Evolutionary conservation across 1,140 invertebrate species (phyloP).

Genomic region (Euschistus heros): DNA sequence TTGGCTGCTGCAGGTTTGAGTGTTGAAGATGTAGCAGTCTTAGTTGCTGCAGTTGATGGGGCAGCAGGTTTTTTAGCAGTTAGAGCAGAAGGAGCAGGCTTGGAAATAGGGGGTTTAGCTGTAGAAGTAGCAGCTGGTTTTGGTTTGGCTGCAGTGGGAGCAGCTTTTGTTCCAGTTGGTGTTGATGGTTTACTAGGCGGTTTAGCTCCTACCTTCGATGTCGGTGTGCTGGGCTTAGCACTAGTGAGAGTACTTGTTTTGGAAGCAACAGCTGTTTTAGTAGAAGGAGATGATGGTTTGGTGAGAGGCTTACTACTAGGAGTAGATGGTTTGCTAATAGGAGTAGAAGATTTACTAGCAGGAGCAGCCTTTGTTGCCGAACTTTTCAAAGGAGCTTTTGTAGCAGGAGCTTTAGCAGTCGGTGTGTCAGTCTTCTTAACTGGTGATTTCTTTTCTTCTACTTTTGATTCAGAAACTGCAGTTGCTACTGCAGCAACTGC

Average conservation of each 20-base stretch:
- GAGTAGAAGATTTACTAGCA: not conserved
- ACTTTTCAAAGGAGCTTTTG: constrained; percentile 6
- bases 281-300: constrained; percentile 3
- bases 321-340: constrained; percentile 1
- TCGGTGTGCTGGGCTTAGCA: constrained; percentile 18
- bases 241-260: constrained; percentile 7
- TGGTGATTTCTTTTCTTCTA: constrained; percentile 21
- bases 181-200: constrained; percentile 18
- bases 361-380: constrained; percentile 8
- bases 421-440: constrained; percentile 18
- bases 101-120: not conserved
- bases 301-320: not conserved
- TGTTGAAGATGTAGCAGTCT: not conserved
- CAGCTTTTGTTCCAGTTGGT: constrained; percentile 18
- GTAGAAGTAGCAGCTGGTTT: constrained; percentile 10
- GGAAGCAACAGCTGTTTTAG: constrained; percentile 19
- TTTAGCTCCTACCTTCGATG: constrained; percentile 16
- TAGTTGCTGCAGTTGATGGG: not conserved
- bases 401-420: constrained; percentile 16
- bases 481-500: constrained; percentile 24
- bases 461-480: constrained; percentile 19
- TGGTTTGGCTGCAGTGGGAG: constrained; percentile 8
- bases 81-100: constrained; percentile 8
- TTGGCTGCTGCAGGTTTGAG: constrained; percentile 6
- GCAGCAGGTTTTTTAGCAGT: not conserved